Conservation (phyloP, 2,888 invertebrate genomes). For the Xanthia icteritia region DNA sequence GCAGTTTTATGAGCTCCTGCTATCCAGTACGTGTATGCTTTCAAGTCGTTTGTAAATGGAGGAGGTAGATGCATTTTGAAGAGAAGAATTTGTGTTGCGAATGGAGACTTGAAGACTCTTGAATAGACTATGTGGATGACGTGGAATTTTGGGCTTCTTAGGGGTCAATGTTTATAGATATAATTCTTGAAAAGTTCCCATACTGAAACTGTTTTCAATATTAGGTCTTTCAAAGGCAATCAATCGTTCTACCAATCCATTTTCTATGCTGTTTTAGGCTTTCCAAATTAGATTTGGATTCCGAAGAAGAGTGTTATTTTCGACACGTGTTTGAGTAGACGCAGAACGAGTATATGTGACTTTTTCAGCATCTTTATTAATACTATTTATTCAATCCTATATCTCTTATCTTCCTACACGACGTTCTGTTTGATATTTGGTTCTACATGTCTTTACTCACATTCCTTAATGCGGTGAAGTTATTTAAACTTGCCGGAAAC, state of each 20-base stretch:
- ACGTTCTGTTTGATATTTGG: not conserved
- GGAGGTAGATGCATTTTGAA: conserved; percentile 7
- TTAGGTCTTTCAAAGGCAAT: no score
- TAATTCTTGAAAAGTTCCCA: not conserved
- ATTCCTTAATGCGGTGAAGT: conserved; percentile 7
- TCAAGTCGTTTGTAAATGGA: conserved; percentile 25
- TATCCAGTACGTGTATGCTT: conserved; percentile 10
- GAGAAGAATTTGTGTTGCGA: not conserved
- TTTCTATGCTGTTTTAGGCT: not conserved
- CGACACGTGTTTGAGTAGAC: no score
- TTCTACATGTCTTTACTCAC: not conserved
- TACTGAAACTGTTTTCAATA: not conserved
- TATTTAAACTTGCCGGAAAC: conserved; percentile 41
- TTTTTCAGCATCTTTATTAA: no score
- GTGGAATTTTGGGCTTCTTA: not conserved
- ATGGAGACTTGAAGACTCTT: not conserved
- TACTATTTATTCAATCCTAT: no score
- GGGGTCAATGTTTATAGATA: not conserved
- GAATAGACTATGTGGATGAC: not conserved
- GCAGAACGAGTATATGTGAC: no score
- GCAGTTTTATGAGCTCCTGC: conserved; percentile 18
- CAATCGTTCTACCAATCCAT: not conserved
- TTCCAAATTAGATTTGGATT: not conserved
- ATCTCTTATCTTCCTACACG: no score
- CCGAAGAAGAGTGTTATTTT: no score